Conservation (phyloP, 2,888 invertebrate species). For the Venusia cambrica region DNA sequence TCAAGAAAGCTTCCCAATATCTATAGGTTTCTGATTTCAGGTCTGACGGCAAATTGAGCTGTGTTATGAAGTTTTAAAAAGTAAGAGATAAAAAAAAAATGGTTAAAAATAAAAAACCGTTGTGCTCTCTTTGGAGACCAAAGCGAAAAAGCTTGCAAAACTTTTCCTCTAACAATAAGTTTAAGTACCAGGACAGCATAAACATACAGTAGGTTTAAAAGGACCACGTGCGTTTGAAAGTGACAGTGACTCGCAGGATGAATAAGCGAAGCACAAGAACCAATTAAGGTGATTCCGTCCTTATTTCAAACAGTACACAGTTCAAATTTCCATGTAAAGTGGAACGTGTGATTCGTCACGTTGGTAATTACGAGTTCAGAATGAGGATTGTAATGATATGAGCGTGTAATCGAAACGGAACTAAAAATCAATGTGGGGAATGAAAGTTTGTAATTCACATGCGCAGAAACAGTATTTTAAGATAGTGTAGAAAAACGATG, state of each 20-base stretch:
- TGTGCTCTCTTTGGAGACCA: too few relatives aligned
- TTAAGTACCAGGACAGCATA: conserved; percentile 30
- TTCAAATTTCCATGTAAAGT: conserved; percentile 1
- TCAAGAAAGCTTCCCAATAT: too few relatives aligned
- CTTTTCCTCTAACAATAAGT: conserved; percentile 16
- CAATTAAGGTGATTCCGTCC: background rate
- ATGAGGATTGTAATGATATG: conserved; percentile 13
- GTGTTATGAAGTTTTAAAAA: conserved; percentile 2
- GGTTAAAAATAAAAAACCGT: conserved; percentile 1
- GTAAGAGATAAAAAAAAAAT: conserved; percentile 1
- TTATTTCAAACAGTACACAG: conserved; percentile 6
- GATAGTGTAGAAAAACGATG: too few relatives aligned
- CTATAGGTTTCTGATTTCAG: too few relatives aligned
- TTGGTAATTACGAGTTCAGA: conserved; percentile 16
- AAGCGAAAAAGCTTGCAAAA: conserved; percentile 10
- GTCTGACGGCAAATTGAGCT: too few relatives aligned
- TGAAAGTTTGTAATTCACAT: conserved; percentile 1
- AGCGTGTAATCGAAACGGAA: conserved; percentile 20
- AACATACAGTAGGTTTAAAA: conserved; percentile 24
- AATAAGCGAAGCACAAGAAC: conserved; percentile 12
- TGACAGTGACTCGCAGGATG: conserved; percentile 31
- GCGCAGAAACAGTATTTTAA: conserved; percentile 3
- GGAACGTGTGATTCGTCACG: conserved; percentile 11
- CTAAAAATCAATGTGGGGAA: conserved; percentile 4
- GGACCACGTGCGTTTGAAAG: conserved; percentile 32